phyloP scores from a whole-genome alignment of 2,797 vertebrate species.

The Oreortyx pictus region DNA sequence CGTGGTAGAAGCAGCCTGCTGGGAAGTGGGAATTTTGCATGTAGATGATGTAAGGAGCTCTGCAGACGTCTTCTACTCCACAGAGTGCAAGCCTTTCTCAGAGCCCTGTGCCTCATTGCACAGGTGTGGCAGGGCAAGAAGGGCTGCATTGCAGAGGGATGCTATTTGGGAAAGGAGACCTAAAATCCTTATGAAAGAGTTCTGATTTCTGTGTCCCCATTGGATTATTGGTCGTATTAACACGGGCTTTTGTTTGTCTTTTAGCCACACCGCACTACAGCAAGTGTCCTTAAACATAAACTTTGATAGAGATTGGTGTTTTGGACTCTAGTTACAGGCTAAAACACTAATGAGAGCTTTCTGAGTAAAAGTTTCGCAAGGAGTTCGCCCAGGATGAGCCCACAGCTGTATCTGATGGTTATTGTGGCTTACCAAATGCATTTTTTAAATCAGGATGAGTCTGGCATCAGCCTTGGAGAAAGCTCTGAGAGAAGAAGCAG shows the following conservation, averaged over 20 bases:
- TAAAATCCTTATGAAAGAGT: not conserved
- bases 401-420: not conserved
- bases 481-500: not conserved
- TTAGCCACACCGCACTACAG: not conserved
- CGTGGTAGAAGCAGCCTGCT: not conserved
- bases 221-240: not conserved
- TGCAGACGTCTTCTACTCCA: not conserved
- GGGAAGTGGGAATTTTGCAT: not conserved
- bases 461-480: not conserved
- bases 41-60: not conserved
- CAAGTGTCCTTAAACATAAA: not conserved
- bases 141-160: not conserved
- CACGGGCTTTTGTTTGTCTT: not conserved
- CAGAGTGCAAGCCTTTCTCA: not conserved
- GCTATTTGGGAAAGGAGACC: not conserved
- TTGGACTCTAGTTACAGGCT: not conserved
- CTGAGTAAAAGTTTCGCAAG: not conserved
- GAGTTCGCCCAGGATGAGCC: not conserved
- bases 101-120: not conserved
- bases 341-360: not conserved
- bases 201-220: rapidly evolving
- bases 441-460: not conserved
- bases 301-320: not conserved
- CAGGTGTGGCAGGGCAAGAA: not conserved
- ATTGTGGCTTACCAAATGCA: not conserved